These are phyloP conservation scores for Drosophila sordidapex DNA, from an alignment of 2,888 invertebrate species.

Conservation along the genomic window DNA sequence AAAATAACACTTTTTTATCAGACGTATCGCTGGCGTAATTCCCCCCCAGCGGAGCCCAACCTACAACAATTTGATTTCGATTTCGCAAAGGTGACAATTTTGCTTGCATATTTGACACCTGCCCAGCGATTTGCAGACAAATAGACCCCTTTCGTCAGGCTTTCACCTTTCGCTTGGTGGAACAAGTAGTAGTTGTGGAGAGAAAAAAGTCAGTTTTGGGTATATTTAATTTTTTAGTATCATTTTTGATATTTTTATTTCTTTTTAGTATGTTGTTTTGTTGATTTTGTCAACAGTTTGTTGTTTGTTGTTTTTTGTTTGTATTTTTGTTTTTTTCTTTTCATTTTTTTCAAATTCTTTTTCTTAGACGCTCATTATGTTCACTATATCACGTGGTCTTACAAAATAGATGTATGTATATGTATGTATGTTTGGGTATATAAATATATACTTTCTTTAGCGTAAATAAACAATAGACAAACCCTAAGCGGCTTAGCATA, in stretches of 20 bases:
- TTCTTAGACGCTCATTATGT: conserved; percentile 75
- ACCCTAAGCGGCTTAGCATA: conserved; percentile 35
- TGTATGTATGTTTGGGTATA: conserved; percentile 17
- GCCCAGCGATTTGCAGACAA: conserved; percentile 1
- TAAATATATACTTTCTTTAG: conserved; percentile 42
- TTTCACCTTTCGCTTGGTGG: conserved; percentile 13
- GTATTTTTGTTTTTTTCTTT: conserved; percentile 38
- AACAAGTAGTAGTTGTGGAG: conserved; percentile 5
- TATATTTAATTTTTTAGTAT: conserved; percentile 68
- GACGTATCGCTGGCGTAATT: conserved; percentile 1
- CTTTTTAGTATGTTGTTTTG: conserved; percentile 54
- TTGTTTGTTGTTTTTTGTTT: conserved; percentile 54
- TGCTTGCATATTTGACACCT: conserved; percentile 12
- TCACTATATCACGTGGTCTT: conserved; percentile 79
- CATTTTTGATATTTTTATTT: conserved; percentile 64
- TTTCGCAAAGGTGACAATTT: conserved; percentile 19
- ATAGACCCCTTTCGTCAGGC: conserved; percentile 2
- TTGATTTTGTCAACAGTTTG: conserved; percentile 56
- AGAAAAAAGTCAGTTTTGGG: conserved; percentile 27
- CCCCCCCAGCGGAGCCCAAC: background rate
- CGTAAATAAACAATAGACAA: conserved; percentile 47
- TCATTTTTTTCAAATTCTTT: conserved; percentile 57
- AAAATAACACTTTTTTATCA: conserved; percentile 13
- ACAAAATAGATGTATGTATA: conserved; percentile 38
- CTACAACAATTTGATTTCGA: conserved; percentile 1